Evolutionary conservation across 2,888 invertebrate genomes (phyloP).

Genomic region (Disparrhopalites patrizii): DNA sequence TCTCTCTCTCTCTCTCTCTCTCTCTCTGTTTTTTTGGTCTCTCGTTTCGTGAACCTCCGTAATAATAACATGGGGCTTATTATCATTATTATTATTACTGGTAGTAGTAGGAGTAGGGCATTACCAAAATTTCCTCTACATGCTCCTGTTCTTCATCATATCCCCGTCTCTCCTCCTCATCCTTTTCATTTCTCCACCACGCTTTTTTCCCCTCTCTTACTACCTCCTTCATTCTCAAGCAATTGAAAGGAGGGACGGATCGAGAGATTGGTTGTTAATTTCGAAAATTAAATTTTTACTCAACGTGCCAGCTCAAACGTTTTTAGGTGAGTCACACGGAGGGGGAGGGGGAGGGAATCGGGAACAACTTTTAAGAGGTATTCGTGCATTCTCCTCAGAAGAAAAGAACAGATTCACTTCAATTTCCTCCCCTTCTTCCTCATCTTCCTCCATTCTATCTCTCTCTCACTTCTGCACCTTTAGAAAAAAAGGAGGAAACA

Average conservation of each 20-base stretch:
- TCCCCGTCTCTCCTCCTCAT: background rate
- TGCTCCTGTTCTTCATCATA: background rate
- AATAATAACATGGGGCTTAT: too few species aligned
- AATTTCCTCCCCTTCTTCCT: background rate
- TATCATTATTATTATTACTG: background rate
- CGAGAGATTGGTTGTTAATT: conserved; percentile 14
- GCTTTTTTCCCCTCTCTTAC: too few species aligned
- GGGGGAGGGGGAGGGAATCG: background rate
- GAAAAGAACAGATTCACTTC: background rate
- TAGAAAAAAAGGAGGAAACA: background rate
- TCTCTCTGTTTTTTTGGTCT: too few species aligned
- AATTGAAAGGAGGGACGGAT: background rate
- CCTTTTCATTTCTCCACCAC: background rate
- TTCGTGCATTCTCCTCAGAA: background rate
- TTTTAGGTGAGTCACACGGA: background rate
- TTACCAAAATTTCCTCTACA: background rate
- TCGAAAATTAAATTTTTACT: conserved; percentile 20
- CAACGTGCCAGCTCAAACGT: too few species aligned
- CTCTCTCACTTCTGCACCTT: conserved; percentile 16
- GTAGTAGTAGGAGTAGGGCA: background rate
- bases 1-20: background rate
- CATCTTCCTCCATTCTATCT: conserved; percentile 13
- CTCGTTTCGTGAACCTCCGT: too few species aligned
- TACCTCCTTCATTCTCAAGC: background rate
- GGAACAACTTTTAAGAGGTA: background rate